Evolutionary conservation across 2,797 vertebrate genomes (phyloP).

Genomic region (Orientallactaga sibirica): DNA sequence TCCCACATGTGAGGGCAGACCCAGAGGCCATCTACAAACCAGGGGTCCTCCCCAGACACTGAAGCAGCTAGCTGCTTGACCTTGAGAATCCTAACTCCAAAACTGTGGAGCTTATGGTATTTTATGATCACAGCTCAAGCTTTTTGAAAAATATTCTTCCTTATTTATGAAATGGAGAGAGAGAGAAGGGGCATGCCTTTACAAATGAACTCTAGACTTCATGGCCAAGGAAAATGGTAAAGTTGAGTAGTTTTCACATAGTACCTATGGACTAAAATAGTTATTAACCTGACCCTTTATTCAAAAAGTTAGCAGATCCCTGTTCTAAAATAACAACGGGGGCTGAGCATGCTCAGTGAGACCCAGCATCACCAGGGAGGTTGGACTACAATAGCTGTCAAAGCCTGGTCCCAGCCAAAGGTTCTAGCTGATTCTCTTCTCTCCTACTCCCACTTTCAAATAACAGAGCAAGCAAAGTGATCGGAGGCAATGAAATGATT

Average conservation of each 20-base stretch:
- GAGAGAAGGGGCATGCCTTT: too few relatives aligned
- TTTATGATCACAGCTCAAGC: not conserved
- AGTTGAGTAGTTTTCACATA: not conserved
- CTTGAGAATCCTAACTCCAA: not conserved
- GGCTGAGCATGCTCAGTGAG: conserved; percentile 49
- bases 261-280: not conserved
- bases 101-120: not conserved
- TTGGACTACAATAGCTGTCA: not conserved
- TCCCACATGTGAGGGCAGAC: not conserved
- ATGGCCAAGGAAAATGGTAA: not conserved
- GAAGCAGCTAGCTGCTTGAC: not conserved
- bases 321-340: conserved; percentile 39
- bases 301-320: not conserved
- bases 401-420: conserved; percentile 28
- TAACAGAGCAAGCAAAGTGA: conserved; percentile 83
- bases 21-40: not conserved
- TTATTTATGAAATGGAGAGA: not conserved
- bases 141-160: not conserved
- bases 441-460: conserved; percentile 71
- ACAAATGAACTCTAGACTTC: too few relatives aligned
- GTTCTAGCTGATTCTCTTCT: conserved; percentile 62
- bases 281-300: not conserved
- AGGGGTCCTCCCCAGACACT: not conserved
- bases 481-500: conserved; percentile 81
- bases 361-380: not conserved